A percentile compares a stretch with the other conserved stretches of the same genome.
Evolutionary conservation across 1,140 invertebrate genomes (phyloP).

Genomic region (Bombus picipes): DNA sequence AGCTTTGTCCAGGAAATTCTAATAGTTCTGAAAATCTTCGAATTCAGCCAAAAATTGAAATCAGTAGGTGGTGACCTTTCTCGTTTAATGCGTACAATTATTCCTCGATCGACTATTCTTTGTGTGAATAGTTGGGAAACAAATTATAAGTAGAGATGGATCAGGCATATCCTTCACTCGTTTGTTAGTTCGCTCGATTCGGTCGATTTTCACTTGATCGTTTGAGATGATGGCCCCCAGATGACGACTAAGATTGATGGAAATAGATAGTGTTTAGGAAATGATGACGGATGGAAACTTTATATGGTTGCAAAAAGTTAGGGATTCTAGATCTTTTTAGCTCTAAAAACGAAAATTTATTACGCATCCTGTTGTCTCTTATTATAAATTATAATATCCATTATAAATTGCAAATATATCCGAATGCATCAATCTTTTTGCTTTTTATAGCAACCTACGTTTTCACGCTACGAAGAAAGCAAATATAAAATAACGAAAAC

Average conservation of each 20-base stretch:
- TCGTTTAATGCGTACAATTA: too few relatives aligned
- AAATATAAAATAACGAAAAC: too few relatives aligned
- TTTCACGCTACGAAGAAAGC: too few relatives aligned
- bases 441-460: too few relatives aligned
- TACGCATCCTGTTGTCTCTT: background rate
- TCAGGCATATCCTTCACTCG: too few relatives aligned
- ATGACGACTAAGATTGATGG: background rate
- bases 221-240: background rate
- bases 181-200: too few relatives aligned
- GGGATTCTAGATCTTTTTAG: background rate
- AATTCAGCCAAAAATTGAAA: background rate
- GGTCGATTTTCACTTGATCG: too few relatives aligned
- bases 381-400: too few relatives aligned
- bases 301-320: background rate
- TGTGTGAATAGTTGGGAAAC: too few relatives aligned
- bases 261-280: background rate
- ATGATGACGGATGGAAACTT: background rate
- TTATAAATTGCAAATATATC: too few relatives aligned
- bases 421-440: too few relatives aligned
- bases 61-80: background rate
- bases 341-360: background rate
- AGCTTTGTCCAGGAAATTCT: background rate
- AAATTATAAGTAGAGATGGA: background rate
- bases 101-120: background rate
- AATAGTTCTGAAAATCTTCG: background rate